Percentiles rank a stretch among this genome's conserved stretches.
Conservation (phyloP, 2,797 vertebrate genomes). For the Myripristis jacobus region DNA sequence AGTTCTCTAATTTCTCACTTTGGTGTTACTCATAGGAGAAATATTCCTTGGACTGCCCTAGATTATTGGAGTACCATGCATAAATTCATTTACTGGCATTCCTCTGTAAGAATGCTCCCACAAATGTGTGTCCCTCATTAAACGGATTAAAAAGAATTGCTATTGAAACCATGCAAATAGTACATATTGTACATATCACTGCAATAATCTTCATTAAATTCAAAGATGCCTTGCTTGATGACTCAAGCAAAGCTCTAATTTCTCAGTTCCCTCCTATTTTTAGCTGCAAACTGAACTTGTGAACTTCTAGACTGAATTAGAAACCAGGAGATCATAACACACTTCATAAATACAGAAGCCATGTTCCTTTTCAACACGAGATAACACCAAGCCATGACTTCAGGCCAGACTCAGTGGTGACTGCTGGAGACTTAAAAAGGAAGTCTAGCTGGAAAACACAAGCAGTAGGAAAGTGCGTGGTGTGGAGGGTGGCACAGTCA, state of each 20-base stretch:
- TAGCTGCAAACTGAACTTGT: constrained; percentile 2
- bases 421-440: constrained; percentile 12
- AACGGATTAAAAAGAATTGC: background rate
- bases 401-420: background rate
- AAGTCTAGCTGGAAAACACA: constrained; percentile 51
- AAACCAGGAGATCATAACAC: constrained; percentile 36
- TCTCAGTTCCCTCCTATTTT: background rate
- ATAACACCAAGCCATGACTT: background rate
- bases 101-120: constrained; percentile 1
- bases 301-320: constrained; percentile 12
- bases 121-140: background rate
- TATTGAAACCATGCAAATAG: background rate
- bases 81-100: constrained; percentile 4
- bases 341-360: constrained; percentile 32
- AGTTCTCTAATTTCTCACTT: constrained; percentile 44
- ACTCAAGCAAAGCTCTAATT: background rate
- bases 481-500: constrained; percentile 65
- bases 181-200: background rate
- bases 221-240: background rate
- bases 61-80: constrained; percentile 12
- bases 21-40: background rate
- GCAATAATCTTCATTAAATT: background rate
- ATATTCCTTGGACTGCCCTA: background rate
- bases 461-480: constrained; percentile 38
- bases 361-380: constrained; percentile 2